These are phyloP conservation scores for Melieria crassipennis DNA, from an alignment of 2,888 invertebrate genomes.

Conservation along the genomic window DNA sequence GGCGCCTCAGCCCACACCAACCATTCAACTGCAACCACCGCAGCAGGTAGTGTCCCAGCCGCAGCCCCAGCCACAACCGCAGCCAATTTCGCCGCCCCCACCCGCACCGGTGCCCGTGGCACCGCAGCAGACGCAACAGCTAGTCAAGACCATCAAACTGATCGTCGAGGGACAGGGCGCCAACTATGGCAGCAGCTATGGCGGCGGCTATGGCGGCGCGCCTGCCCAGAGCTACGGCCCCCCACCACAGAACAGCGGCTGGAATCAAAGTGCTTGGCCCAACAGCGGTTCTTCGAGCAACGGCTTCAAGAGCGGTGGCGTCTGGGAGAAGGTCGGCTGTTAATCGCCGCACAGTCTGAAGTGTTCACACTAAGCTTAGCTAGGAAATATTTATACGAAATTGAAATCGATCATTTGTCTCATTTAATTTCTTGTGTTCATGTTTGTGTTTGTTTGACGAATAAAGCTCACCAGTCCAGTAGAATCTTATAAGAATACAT, in stretches of 20 bases:
- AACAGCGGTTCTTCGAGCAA: slow-evolving; percentile 30
- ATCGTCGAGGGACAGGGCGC: slow-evolving; percentile 50
- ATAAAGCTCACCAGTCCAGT: background rate
- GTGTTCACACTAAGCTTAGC: background rate
- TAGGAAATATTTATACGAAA: background rate
- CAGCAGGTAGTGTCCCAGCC: background rate
- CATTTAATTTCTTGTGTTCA: background rate
- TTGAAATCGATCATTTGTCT: too few relatives aligned
- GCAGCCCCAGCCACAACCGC: background rate
- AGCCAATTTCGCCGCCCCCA: slow-evolving; percentile 19
- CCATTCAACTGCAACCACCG: background rate
- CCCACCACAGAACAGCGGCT: slow-evolving; percentile 38
- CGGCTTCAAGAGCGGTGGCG: slow-evolving; percentile 55
- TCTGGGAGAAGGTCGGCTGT: slow-evolving; percentile 57
- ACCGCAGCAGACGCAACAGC: slow-evolving; percentile 46
- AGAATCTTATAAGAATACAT: background rate
- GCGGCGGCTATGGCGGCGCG: slow-evolving; percentile 20
- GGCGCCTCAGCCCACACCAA: background rate
- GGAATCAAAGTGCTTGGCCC: slow-evolving; percentile 28
- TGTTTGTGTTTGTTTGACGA: background rate
- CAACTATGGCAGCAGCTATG: slow-evolving; percentile 21
- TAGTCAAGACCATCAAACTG: slow-evolving; percentile 54
- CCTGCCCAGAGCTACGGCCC: slow-evolving; percentile 50
- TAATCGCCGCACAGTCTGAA: slow-evolving; percentile 32
- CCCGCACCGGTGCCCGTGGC: slow-evolving; percentile 12